phyloP scores from a whole-genome alignment of 2,113 vertebrate species.

The Scortum barcoo region DNA sequence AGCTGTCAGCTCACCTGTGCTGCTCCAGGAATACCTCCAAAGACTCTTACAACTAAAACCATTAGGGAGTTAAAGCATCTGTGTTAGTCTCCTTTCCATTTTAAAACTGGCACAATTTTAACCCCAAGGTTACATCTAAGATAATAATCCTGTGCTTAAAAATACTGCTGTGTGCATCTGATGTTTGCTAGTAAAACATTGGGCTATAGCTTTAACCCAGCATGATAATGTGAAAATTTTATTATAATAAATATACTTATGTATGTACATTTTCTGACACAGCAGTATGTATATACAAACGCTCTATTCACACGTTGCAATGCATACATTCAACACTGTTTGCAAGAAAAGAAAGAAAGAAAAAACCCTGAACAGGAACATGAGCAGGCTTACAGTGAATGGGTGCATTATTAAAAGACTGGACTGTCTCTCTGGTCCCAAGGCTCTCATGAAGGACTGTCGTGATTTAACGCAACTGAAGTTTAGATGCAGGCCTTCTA shows the following conservation, averaged over 20 bases:
- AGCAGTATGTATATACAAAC: conserved; percentile 72
- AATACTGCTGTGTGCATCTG: conserved; percentile 38
- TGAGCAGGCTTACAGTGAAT: conserved; percentile 63
- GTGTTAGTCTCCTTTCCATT: conserved; percentile 34
- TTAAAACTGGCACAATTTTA: not conserved
- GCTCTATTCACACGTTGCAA: conserved; percentile 64
- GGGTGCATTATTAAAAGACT: conserved; percentile 58
- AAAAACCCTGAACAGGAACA: conserved; percentile 64
- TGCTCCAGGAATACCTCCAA: conserved; percentile 63
- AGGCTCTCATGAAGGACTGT: conserved; percentile 47
- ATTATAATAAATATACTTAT: conserved; percentile 85
- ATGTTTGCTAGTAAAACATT: not conserved
- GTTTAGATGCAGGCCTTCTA: conserved; percentile 29
- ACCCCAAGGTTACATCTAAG: conserved; percentile 46
- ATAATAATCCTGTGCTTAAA: conserved; percentile 54
- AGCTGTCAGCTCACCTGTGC: conserved; percentile 3
- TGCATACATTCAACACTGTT: conserved; percentile 73
- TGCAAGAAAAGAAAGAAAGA: conserved; percentile 69
- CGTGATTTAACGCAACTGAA: conserved; percentile 51
- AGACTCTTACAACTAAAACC: conserved; percentile 79
- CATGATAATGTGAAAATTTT: conserved; percentile 56
- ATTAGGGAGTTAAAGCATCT: conserved; percentile 65
- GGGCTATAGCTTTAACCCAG: not conserved
- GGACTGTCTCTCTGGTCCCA: conserved; percentile 43
- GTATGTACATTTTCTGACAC: conserved; percentile 82